Percentiles rank a stretch among this genome's conserved stretches.
Evolutionary conservation across 2,797 vertebrate genomes (phyloP).

Genomic region (Pithecia hirsuta): DNA sequence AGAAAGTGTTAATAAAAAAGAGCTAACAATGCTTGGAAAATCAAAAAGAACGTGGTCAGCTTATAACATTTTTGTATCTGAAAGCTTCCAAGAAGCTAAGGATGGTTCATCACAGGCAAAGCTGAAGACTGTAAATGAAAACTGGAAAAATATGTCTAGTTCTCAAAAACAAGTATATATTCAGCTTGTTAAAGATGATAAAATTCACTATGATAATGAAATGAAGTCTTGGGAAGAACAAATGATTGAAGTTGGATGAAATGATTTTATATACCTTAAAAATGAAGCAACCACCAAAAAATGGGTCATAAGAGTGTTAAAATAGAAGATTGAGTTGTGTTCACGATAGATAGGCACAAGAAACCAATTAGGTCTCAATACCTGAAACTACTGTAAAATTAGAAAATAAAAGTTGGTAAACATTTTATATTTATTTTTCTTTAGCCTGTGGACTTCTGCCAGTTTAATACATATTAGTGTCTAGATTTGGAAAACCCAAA

Average conservation of each 20-base stretch:
- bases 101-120: constrained; percentile 86
- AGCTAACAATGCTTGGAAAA: constrained; percentile 90
- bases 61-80: constrained; percentile 94
- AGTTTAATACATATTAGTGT: constrained; percentile 15
- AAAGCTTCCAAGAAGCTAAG: constrained; percentile 88
- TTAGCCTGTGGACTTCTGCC: constrained; percentile 39
- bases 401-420: constrained; percentile 78
- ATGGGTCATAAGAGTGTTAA: constrained; percentile 13
- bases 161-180: constrained; percentile 91
- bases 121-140: constrained; percentile 78
- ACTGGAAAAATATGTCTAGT: constrained; percentile 87
- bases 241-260: constrained; percentile 92
- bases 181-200: constrained; percentile 94
- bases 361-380: constrained; percentile 58
- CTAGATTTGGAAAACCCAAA: constrained; percentile 9
- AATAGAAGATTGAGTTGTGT: constrained; percentile 25
- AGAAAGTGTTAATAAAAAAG: constrained; percentile 85
- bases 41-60: constrained; percentile 90
- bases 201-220: constrained; percentile 93
- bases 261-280: constrained; percentile 88
- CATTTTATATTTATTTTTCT: constrained; percentile 72
- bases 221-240: constrained; percentile 94
- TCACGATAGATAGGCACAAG: neutral
- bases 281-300: constrained; percentile 9
- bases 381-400: neutral